Evolutionary conservation across 2,888 invertebrate genomes (phyloP), one percentile per base, ranked within the genome.

Genomic region (Metellina segmentata): DNA sequence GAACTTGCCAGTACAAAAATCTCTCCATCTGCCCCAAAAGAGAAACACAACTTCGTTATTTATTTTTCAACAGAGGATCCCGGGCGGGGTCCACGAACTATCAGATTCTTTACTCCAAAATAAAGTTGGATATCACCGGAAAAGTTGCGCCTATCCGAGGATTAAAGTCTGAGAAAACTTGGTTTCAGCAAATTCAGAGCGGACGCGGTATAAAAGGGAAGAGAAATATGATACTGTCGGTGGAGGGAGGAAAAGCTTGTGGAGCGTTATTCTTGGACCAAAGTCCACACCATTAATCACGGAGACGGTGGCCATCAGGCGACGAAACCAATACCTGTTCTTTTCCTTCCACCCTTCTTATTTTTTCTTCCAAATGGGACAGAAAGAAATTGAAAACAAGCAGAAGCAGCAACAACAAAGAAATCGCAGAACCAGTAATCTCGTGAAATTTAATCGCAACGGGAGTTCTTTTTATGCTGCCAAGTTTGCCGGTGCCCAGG

Each of bases 101-200:
- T 61, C 61, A 61, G 61, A 61, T 61, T 61, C 61, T 61, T 61
- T 61, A 61, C 61, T 7, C 61, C 9, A 61, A 61, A 61, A 61
- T 61, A 61, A 61, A 61, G 61, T 61, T 16, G 61, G 61, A 16
- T 61, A 61, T 61, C 61, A 61, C 61, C 61, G 11, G 61, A 61
- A 61, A 61, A 61, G 61, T 61, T 61, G 61, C 77, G n/a, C 49
- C 51, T 77, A 77, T 77, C 77, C 48, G 51, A 51, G 77, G 77
- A 77, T 77, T 77, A 77, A 77, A 77, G 77, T 77, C 48, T 51
- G 51, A 51, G 49, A n/a, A 77, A 77, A 77, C 77, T 77, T 77
- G 51, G 77, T 77, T 77, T 49, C 16, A 49, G 51, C 49, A 77
- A 77, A 77, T 49, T 49, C 77, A n/a, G n/a, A 20, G 34, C 11